Percentiles rank a stretch among this genome's conserved stretches.
Evolutionary conservation across 1,140 invertebrate genomes (phyloP).

Genomic region (Aricia agestis): DNA sequence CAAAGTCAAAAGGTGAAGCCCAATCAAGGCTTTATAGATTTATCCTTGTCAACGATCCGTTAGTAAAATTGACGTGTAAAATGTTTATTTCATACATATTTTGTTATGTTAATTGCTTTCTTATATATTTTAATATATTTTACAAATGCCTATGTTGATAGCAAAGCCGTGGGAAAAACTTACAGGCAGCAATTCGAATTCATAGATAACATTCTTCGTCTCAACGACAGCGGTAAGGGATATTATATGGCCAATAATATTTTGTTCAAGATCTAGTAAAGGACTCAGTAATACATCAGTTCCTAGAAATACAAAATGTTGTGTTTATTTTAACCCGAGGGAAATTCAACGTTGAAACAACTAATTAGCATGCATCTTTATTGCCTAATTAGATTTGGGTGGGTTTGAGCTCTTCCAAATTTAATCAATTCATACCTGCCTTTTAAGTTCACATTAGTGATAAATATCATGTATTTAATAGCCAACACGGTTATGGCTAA

Average conservation of each 20-base stretch:
- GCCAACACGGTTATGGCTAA: too few relatives aligned
- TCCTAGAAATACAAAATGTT: background rate
- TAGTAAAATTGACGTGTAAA: constrained; percentile 11
- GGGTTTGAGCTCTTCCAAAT: background rate
- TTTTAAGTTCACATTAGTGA: too few relatives aligned
- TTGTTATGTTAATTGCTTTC: constrained; percentile 17
- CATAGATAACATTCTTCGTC: background rate
- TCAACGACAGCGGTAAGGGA: background rate
- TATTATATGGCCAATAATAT: background rate
- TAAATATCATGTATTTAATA: too few relatives aligned
- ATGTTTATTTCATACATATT: background rate
- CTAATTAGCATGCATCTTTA: background rate
- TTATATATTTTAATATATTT: constrained; percentile 5
- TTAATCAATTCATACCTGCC: background rate
- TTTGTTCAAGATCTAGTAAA: background rate
- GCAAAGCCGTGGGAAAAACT: background rate
- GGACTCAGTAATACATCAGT: too few relatives aligned
- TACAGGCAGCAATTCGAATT: background rate
- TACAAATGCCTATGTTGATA: constrained; percentile 14
- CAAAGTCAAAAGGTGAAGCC: constrained; percentile 5
- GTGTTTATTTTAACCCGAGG: background rate
- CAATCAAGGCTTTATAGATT: constrained; percentile 13
- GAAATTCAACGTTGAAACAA: background rate
- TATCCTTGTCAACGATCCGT: background rate
- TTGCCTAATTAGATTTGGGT: background rate